phyloP scores from a whole-genome alignment of 2,888 invertebrate species.

The Eupithecia tripunctaria region DNA sequence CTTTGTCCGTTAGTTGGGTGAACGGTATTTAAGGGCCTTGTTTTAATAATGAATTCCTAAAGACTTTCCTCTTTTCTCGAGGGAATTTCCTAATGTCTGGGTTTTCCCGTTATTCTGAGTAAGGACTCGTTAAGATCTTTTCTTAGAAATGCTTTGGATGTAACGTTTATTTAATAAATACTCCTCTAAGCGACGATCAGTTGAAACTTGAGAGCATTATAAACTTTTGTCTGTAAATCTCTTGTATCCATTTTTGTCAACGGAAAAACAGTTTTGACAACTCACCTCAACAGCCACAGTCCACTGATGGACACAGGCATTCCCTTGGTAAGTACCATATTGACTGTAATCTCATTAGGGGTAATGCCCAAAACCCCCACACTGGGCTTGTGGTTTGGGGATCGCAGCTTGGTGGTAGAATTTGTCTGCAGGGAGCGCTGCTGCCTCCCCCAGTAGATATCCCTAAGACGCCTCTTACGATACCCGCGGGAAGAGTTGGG shows the following conservation, averaged over 20 bases:
- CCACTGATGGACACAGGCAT: no score
- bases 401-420: no score
- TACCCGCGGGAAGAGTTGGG: no score
- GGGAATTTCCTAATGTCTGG: background rate
- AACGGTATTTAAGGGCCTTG: background rate
- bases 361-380: no score
- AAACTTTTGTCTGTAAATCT: background rate
- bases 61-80: conserved; percentile 3
- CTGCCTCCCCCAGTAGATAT: no score
- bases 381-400: no score
- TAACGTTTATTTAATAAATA: background rate
- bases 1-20: background rate
- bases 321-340: no score
- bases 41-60: conserved; percentile 1
- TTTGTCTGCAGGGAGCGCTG: no score
- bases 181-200: background rate
- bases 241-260: background rate
- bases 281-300: no score
- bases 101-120: conserved; percentile 1
- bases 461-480: no score
- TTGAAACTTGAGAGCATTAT: background rate
- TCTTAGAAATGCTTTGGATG: background rate
- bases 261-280: background rate
- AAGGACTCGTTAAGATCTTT: background rate
- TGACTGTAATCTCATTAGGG: no score